These are phyloP conservation scores for Drosophila borealis DNA, from an alignment of 2,888 invertebrate genomes.

Conservation along the genomic window DNA sequence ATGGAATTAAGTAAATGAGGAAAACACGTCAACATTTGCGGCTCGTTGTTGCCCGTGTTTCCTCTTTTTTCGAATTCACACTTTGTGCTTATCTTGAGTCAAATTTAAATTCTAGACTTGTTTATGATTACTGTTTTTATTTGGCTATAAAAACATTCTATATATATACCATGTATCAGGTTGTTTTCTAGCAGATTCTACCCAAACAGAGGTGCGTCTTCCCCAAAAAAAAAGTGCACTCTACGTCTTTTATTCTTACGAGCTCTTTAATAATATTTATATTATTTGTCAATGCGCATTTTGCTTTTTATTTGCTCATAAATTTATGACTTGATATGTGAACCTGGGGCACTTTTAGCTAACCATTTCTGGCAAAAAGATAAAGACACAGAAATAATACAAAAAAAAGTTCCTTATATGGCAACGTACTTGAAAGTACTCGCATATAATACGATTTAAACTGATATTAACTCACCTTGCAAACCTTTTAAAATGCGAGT, in stretches of 20 bases:
- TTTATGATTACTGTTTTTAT: constrained; percentile 8
- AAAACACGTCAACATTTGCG: too few relatives aligned
- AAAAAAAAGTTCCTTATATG: constrained; percentile 9
- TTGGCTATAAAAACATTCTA: neutral
- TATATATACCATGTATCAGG: neutral
- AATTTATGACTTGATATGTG: constrained; percentile 15
- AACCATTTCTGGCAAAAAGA: constrained; percentile 15
- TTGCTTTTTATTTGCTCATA: constrained; percentile 10
- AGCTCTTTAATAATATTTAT: constrained; percentile 7
- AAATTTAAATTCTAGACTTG: constrained; percentile 11
- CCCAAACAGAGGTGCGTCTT: neutral
- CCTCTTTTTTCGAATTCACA: neutral
- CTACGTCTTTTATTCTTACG: neutral
- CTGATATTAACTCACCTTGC: constrained; percentile 7
- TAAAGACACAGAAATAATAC: constrained; percentile 5
- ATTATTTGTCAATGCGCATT: constrained; percentile 30
- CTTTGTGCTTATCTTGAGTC: constrained; percentile 12
- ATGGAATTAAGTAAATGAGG: too few relatives aligned
- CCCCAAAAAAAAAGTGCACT: neutral
- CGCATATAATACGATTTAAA: constrained; percentile 7
- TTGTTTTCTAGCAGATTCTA: constrained; percentile 1
- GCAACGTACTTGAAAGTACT: constrained; percentile 16
- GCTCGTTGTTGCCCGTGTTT: too few relatives aligned
- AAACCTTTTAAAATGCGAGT: constrained; percentile 3
- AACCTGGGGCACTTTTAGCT: constrained; percentile 15